Conservation (phyloP, 2,797 vertebrate species). For the Cuniculus paca region DNA sequence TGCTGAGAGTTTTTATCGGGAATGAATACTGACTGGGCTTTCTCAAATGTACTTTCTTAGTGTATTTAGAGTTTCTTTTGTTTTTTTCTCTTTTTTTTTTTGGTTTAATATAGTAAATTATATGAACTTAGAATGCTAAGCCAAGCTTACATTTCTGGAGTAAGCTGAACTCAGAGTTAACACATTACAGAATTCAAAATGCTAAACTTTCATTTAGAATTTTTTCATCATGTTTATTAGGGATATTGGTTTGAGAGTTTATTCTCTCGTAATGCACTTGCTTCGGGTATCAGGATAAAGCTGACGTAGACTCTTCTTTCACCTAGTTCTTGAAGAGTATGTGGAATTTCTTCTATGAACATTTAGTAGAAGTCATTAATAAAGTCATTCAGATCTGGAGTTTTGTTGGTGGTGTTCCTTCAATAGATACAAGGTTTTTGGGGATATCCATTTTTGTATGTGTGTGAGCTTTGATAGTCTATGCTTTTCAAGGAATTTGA, state of each 20-base stretch:
- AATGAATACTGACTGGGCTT: neutral
- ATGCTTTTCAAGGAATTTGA: neutral
- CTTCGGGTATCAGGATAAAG: neutral
- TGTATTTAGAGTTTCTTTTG: neutral
- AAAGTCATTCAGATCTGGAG: neutral
- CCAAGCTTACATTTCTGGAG: neutral
- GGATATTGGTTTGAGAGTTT: neutral
- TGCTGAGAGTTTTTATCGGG: neutral
- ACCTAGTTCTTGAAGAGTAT: neutral
- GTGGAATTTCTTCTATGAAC: neutral
- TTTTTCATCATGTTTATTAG: neutral
- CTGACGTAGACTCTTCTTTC: neutral
- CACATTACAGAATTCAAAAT: neutral
- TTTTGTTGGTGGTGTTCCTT: neutral
- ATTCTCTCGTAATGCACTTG: neutral
- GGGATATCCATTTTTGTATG: neutral
- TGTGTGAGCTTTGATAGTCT: neutral
- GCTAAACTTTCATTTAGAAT: neutral
- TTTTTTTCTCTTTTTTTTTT: neutral
- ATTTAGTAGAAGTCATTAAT: neutral
- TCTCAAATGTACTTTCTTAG: neutral
- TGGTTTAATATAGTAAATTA: neutral
- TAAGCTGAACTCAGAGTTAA: neutral
- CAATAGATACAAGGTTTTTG: neutral
- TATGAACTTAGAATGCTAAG: neutral